Percentiles rank a stretch among this genome's conserved stretches.
Evolutionary conservation across 1,140 invertebrate species (phyloP).

Genomic region (Bathynomus jamesi): DNA sequence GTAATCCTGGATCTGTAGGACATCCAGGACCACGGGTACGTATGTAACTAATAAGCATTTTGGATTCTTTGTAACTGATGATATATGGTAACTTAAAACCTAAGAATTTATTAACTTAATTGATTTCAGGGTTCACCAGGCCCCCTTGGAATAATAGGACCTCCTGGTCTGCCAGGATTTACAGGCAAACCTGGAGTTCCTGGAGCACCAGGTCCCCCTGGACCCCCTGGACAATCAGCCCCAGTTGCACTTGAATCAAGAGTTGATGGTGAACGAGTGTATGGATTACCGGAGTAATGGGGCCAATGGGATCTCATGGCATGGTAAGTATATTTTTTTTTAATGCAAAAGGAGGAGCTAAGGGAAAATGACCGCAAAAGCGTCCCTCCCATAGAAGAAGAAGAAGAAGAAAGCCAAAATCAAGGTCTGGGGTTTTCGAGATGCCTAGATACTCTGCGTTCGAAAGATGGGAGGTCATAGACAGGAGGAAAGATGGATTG

Average conservation of each 20-base stretch:
- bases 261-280: conserved; percentile 23
- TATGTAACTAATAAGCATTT: too few species aligned
- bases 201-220: conserved; percentile 34
- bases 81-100: neutral
- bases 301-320: conserved; percentile 32
- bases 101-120: neutral
- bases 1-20: conserved; percentile 41
- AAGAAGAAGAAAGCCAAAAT: too few species aligned
- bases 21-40: conserved; percentile 29
- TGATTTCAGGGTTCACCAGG: conserved; percentile 41
- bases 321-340: conserved; percentile 9
- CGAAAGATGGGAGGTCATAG: too few species aligned
- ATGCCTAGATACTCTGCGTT: too few species aligned
- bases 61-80: too few species aligned
- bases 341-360: neutral
- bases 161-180: conserved; percentile 41
- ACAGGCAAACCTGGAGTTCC: conserved; percentile 43
- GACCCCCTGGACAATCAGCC: conserved; percentile 25
- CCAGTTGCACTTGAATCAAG: neutral
- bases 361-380: too few species aligned
- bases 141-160: conserved; percentile 40
- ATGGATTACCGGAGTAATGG: conserved; percentile 31
- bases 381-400: too few species aligned
- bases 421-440: too few species aligned
- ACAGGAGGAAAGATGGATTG: too few species aligned